A percentile compares a stretch with the other conserved stretches of the same genome.
Evolutionary conservation across 1,140 invertebrate species (phyloP).

Genomic region (Drosophila navojoa): DNA sequence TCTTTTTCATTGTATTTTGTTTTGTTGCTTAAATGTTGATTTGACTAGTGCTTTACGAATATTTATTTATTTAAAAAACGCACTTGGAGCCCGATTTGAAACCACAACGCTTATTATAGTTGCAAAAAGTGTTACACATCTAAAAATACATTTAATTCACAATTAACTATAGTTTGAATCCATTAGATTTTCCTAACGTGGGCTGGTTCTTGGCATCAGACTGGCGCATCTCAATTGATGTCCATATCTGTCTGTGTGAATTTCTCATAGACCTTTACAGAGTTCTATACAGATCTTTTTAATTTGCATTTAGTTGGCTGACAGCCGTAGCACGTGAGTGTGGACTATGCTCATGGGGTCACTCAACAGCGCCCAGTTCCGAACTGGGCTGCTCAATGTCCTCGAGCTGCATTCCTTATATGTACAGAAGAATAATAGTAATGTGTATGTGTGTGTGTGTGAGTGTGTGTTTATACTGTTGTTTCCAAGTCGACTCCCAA

Average conservation of each 20-base stretch:
- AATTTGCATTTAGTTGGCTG: slow-evolving; percentile 23
- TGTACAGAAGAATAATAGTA: slow-evolving; percentile 16
- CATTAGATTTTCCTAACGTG: slow-evolving; percentile 62
- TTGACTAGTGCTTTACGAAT: slow-evolving; percentile 67
- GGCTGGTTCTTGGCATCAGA: slow-evolving; percentile 64
- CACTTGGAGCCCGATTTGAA: slow-evolving; percentile 68
- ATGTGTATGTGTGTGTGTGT: slow-evolving; percentile 4
- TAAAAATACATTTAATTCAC: slow-evolving; percentile 78
- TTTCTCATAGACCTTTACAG: slow-evolving; percentile 39
- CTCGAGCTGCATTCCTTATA: slow-evolving; percentile 5
- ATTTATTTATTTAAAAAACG: slow-evolving; percentile 27
- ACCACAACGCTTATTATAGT: slow-evolving; percentile 72
- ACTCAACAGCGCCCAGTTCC: slow-evolving; percentile 2
- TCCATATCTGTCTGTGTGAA: background rate
- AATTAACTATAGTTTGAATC: slow-evolving; percentile 51
- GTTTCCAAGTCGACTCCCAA: slow-evolving; percentile 4
- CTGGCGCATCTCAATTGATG: slow-evolving; percentile 13
- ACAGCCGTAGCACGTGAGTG: slow-evolving; percentile 33
- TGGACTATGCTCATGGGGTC: slow-evolving; percentile 16
- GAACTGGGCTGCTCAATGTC: slow-evolving; percentile 1
- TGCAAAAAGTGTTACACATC: slow-evolving; percentile 61
- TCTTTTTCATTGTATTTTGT: slow-evolving; percentile 27
- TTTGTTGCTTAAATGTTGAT: slow-evolving; percentile 30
- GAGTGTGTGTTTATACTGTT: slow-evolving; percentile 14
- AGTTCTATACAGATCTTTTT: background rate